Base-by-base conservation (phyloP, 2,888 invertebrate species). In the Diaphora mendica region DNA sequence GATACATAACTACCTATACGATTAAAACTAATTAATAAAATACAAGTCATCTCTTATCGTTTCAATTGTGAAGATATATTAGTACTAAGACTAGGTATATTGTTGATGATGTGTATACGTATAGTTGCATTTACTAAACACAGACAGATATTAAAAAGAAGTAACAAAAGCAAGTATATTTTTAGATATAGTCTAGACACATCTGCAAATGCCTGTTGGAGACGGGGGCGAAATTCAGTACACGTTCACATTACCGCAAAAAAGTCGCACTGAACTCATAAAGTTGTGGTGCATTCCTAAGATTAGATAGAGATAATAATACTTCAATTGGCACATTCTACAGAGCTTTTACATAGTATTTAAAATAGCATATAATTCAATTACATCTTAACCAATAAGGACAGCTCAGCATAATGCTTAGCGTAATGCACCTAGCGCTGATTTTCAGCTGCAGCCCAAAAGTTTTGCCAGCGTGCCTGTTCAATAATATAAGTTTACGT, bases 181-280 rank as follows among this genome's bases (percentile, higher is more conserved):
- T 69, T 71, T 71, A 69, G 71, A 71, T 9, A 30, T 69, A 51
- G 68, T 64, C 39, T 72, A 62, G 39, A 55, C 69, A 64, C 17
- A 33, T 13, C n/a, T 71, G 23, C 70, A 42, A n/a, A 48, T 39
- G 51, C 33, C 20, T 33, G 55, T 65, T 64, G 51, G 51, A 23
- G 68, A 39, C 48, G 51, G 35, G 30, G 7, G 68, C 51, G n/a
- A 68, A 67, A 48, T 59, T 59, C 59, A 26, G 62, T 26, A 26
- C 3, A 62, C 30, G 17, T 62, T 62, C 15, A 30, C 3, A 30
- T 17, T 62, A 30, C 15, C 7, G 4, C 15, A 59, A 59, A 59
- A 51, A 59, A 59, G 59, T 59, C 13, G 26, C 15, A 26, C 13
- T 11, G n/a, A 55, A 26, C n/a, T 55, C n/a, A 7, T 59, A 59